Percentiles rank a stretch among this genome's conserved stretches.
Conservation (phyloP, 2,113 vertebrate species). For the Ceyx margarethae region DNA sequence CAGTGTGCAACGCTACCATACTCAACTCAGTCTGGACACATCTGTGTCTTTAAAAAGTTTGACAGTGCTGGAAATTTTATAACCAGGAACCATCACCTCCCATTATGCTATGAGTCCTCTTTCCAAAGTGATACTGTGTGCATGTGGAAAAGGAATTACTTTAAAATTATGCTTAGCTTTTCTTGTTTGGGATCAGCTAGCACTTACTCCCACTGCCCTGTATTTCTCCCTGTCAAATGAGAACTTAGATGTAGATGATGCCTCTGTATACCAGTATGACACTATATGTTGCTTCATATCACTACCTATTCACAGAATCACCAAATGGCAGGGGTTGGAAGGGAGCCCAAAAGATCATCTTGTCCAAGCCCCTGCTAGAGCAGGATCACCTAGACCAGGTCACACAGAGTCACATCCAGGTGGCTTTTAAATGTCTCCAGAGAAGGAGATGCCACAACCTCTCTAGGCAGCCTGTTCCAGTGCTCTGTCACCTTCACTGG, state of each 20-base stretch:
- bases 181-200: not conserved
- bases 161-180: not conserved
- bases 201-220: not conserved
- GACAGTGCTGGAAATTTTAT: not conserved
- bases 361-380: no score
- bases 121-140: not conserved
- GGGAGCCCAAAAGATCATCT: no score
- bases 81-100: not conserved
- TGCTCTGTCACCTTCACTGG: no score
- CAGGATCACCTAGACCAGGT: no score
- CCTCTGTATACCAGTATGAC: not conserved
- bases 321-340: no score
- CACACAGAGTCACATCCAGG: no score
- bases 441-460: no score
- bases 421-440: no score
- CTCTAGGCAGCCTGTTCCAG: no score
- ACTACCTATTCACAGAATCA: not conserved
- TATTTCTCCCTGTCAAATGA: not conserved
- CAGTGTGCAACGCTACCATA: conserved; percentile 20
- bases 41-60: conserved; percentile 44
- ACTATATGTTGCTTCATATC: not conserved
- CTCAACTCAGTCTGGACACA: conserved; percentile 40
- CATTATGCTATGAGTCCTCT: not conserved
- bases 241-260: accelerated
- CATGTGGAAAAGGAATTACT: not conserved